Conservation (phyloP, 2,888 invertebrate species). For the Carpatolechia fugitivella region DNA sequence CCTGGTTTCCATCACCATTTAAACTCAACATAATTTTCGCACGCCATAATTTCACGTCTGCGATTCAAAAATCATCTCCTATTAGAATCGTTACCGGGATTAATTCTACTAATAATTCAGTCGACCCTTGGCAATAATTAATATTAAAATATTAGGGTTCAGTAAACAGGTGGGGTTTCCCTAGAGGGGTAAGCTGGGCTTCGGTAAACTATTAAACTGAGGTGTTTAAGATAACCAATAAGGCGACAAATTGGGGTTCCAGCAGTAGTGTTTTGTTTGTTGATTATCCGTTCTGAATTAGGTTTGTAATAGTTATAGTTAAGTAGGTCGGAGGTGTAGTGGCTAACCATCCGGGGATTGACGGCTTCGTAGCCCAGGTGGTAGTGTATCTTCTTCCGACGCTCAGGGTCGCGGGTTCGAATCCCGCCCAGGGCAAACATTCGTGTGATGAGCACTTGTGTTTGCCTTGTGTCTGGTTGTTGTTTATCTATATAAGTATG, state of each 20-base stretch:
- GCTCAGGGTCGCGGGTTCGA: too few relatives aligned
- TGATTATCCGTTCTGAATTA: neutral
- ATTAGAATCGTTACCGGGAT: neutral
- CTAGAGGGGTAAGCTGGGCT: too few relatives aligned
- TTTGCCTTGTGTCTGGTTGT: too few relatives aligned
- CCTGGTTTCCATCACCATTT: neutral
- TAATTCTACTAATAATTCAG: constrained; percentile 14
- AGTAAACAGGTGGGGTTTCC: neutral
- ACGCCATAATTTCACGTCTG: neutral
- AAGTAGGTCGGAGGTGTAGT: too few relatives aligned
- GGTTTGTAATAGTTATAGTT: too few relatives aligned
- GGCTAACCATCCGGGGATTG: too few relatives aligned
- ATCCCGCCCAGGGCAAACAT: too few relatives aligned
- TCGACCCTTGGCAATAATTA: neutral
- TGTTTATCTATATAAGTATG: too few relatives aligned
- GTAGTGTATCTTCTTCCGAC: too few relatives aligned
- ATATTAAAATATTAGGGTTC: constrained; percentile 8
- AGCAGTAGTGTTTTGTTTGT: neutral
- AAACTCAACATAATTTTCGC: neutral
- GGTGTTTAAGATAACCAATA: neutral
- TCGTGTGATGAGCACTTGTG: too few relatives aligned
- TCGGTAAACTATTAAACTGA: neutral
- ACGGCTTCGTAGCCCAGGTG: too few relatives aligned
- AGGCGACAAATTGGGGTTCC: neutral
- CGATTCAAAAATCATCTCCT: neutral